Base-by-base conservation (phyloP, 2,797 vertebrate species). In the Cebuella pygmaea region DNA sequence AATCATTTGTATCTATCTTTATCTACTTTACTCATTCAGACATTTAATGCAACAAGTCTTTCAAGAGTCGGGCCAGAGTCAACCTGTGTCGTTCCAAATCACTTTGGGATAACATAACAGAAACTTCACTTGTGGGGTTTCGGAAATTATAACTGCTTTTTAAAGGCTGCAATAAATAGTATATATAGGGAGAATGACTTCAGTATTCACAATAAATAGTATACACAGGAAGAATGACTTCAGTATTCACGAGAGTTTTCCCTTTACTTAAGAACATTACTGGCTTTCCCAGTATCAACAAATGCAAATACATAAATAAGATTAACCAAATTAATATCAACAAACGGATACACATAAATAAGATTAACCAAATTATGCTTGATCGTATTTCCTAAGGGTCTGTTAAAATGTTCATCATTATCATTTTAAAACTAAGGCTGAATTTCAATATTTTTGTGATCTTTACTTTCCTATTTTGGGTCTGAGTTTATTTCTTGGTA, bases 361-460 rank as follows among this genome's bases (percentile, higher is more conserved):
- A 86, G 48, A 50, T 84, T 93, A 83, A 44, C 9, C 95, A 95
- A 46, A 33, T 84, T 90, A 33, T 61, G 8, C 74, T 93, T 89
- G 95, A 86, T 94, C 93, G 91, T 90, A 93, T 79, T 95, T 89
- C 33, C 79, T 84, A 96, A 94, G 46, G 5, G 52, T 82, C 83
- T 20, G 67, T 19, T 79, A 94, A 74, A 92, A 70, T 39, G 30
- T 24, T 72, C 55, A 83, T 33, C 74, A 33, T 50, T 27, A 46
- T 48, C 8, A 19, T 57, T 78, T 72, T 84, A 30, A 75, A 81
- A 44, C 61, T 44, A 79, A 80, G 86, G 57, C 7, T 83, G 67
- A 95, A 46, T 52, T 57, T 2, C 81, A 79, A 91, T 76, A 79
- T 81, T 89, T 82, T 89, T 72, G 48, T 44, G 17, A 26, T 41